Percentiles rank a stretch among this genome's conserved stretches.
phyloP scores from a whole-genome alignment of 2,797 vertebrate genomes.

The Falco peregrinus region DNA sequence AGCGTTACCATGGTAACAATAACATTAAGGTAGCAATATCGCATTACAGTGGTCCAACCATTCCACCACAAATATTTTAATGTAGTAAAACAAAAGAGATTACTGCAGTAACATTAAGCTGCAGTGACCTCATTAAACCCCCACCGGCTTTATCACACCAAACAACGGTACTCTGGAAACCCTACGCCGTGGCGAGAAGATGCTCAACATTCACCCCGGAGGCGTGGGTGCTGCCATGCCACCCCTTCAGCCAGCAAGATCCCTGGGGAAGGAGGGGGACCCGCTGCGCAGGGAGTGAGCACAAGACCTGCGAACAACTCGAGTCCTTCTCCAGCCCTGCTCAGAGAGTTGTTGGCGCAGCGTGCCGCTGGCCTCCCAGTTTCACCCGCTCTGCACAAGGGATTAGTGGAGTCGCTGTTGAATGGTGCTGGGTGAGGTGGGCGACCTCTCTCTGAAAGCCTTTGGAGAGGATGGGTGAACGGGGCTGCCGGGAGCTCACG shows the following conservation, averaged over 20 bases:
- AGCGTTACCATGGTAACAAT: conserved; percentile 40
- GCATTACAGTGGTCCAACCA: conserved; percentile 15
- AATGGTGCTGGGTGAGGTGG: background rate
- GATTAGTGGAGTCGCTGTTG: background rate
- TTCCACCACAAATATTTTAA: conserved; percentile 63
- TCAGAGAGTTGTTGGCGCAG: background rate
- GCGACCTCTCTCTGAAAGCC: background rate
- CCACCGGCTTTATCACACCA: background rate
- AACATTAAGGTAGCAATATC: conserved; percentile 53
- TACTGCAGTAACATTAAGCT: conserved; percentile 56
- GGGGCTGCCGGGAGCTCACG: background rate
- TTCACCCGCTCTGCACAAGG: background rate
- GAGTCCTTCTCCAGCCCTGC: background rate
- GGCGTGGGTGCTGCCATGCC: background rate
- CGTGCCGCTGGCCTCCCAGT: fast-evolving
- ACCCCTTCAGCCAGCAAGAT: too few relatives aligned
- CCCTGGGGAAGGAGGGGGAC: background rate
- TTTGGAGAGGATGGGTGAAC: background rate
- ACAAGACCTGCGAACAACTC: background rate
- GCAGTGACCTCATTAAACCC: conserved; percentile 62
- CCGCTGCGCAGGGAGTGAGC: fast-evolving
- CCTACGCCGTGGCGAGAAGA: fast-evolving
- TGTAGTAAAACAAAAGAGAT: conserved; percentile 68
- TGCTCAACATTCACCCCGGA: fast-evolving
- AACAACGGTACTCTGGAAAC: background rate